Conservation (phyloP, 1,140 invertebrate species). For the Manduca sexta region DNA sequence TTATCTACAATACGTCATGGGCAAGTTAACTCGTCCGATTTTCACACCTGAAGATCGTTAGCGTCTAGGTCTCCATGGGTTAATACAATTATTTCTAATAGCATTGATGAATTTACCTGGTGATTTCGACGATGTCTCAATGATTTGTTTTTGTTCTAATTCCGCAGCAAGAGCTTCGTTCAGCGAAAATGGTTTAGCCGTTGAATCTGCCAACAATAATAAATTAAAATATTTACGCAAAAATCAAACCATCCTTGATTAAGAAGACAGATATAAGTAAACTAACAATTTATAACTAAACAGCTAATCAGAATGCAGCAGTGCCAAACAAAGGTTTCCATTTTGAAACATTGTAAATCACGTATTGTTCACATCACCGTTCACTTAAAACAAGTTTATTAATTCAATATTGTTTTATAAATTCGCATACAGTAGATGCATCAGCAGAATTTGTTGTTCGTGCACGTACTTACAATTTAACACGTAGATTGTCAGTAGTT, state of each 20-base stretch:
- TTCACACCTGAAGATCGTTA: no score
- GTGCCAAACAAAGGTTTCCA: constrained; percentile 40
- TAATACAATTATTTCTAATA: no score
- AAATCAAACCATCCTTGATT: no score
- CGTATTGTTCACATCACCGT: constrained; percentile 3
- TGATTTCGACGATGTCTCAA: constrained; percentile 9
- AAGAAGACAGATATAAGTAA: not conserved
- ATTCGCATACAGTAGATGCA: not conserved
- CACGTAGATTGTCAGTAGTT: not conserved
- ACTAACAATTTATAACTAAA: constrained; percentile 24
- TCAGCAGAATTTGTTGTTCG: not conserved
- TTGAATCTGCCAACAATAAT: constrained; percentile 27
- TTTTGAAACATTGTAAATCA: constrained; percentile 52
- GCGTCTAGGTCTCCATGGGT: no score
- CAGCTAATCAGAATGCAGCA: constrained; percentile 37
- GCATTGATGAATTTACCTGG: constrained; percentile 15
- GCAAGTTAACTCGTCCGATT: no score
- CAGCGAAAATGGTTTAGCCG: constrained; percentile 40
- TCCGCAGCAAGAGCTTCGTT: constrained; percentile 44
- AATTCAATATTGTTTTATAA: not conserved
- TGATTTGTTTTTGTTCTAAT: constrained; percentile 14
- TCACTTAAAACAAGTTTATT: not conserved
- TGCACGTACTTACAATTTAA: not conserved
- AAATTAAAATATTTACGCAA: not conserved
- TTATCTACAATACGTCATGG: no score